These are phyloP conservation scores for Chionoecetes opilio DNA, from an alignment of 1,140 invertebrate genomes.

Conservation along the genomic window DNA sequence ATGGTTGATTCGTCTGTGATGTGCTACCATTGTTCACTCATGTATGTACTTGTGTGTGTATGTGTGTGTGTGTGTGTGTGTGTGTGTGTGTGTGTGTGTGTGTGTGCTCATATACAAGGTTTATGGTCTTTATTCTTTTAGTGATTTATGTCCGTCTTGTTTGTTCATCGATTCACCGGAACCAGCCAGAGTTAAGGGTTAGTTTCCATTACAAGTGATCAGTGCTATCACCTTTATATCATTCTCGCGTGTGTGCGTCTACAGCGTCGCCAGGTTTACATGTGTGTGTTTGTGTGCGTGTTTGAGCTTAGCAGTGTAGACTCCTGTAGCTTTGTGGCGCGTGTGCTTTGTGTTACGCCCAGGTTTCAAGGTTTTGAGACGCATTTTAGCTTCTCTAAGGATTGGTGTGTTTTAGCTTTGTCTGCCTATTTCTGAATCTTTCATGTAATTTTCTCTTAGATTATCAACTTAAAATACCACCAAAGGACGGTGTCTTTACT, in stretches of 20 bases:
- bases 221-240: no score
- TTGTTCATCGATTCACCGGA: no score
- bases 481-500: neutral
- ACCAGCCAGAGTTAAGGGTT: no score
- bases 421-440: neutral
- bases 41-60: neutral
- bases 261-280: neutral
- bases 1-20: neutral
- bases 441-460: neutral
- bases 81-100: neutral
- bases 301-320: neutral
- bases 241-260: conserved; percentile 36
- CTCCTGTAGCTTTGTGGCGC: neutral
- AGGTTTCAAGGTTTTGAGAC: neutral
- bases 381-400: neutral
- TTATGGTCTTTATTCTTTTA: neutral
- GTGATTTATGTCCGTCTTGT: neutral
- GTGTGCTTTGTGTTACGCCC: neutral
- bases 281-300: neutral
- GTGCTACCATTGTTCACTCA: neutral
- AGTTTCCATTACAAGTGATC: no score
- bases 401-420: neutral
- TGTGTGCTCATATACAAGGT: neutral
- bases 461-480: neutral
- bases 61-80: neutral